phyloP scores from a whole-genome alignment of 2,797 vertebrate genomes.

The Sitta carolinensis region DNA sequence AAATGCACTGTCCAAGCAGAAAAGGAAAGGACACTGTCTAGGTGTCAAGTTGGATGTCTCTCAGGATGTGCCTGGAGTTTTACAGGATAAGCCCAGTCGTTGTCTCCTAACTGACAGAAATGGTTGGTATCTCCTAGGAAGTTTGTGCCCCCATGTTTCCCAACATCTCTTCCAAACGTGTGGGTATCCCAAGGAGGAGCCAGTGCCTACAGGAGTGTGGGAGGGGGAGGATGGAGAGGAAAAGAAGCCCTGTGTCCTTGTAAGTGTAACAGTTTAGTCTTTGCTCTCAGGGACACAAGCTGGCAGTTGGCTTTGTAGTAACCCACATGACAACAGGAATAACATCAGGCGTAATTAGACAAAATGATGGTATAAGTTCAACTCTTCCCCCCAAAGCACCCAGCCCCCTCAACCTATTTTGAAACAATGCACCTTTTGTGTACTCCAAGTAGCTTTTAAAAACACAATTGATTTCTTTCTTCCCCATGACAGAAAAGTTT shows the following conservation, averaged over 20 bases:
- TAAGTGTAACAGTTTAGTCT: constrained; percentile 64
- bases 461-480: constrained; percentile 72
- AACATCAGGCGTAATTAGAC: constrained; percentile 75
- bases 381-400: constrained; percentile 45
- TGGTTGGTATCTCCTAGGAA: neutral
- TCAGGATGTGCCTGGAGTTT: neutral
- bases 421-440: constrained; percentile 76
- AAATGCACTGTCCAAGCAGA: neutral
- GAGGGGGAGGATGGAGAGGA: neutral
- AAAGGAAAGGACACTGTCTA: neutral
- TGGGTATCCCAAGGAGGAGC: neutral
- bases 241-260: constrained; percentile 44
- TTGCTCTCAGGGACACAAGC: constrained; percentile 63
- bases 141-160: neutral
- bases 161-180: neutral
- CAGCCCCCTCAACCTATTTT: constrained; percentile 64
- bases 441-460: constrained; percentile 47
- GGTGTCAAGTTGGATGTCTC: neutral
- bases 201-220: neutral
- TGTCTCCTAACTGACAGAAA: neutral
- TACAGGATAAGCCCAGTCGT: neutral
- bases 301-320: constrained; percentile 69
- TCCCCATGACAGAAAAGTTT: constrained; percentile 47
- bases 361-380: constrained; percentile 70
- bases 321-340: constrained; percentile 69